Evolutionary conservation across 1,140 invertebrate species (phyloP), one percentile per base, ranked within the genome.

Genomic region (Leguminivora glycinivorella): DNA sequence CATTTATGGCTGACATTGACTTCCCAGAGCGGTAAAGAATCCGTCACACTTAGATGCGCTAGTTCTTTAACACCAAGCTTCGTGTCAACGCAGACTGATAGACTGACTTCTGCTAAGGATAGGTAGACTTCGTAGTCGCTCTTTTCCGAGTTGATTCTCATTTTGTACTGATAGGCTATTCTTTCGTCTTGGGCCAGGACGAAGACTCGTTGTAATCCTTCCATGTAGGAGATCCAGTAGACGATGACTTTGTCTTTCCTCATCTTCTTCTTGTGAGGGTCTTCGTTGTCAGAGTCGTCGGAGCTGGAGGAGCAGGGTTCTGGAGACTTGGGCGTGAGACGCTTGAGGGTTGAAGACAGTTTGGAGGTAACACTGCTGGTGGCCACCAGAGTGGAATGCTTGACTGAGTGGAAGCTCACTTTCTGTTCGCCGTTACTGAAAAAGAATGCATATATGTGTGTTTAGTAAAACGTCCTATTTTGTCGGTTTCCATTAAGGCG

Each of bases 171-270:
- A 43, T 94, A 92, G 2, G 95, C 96, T 9, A 97, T 93, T 76
- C 94, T 92, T 80, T 96, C 94, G 78, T 97, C 95, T 88, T 96
- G 95, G 0, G 96, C 96, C 76, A 97, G 94, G n/a, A 96, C 92
- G 25, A 97, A 90, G 0, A 96, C 95, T 80, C 96, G 90, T 88
- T 98, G 96, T 31, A 94, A 92, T 0, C 94, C 94, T 72, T 97
- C 95, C 77, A 96, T 92, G 73, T 95, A 97, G 67, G 95, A 96
- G 34, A 96, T 94, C 96, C 96, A 97, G 78, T 96, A 96, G n/a
- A 97, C 94, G 1, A 94, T 91, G 7, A 96, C 88, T 84, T 93
- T 93, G 72, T 93, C 93, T 83, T 91, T 93, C 63, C 92, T 86
- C 70, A 92, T 89, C 71, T 92, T 93, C 58, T 82, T 83, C 38